Conservation (phyloP, 2,888 invertebrate genomes). For the Hylaea fasciaria region DNA sequence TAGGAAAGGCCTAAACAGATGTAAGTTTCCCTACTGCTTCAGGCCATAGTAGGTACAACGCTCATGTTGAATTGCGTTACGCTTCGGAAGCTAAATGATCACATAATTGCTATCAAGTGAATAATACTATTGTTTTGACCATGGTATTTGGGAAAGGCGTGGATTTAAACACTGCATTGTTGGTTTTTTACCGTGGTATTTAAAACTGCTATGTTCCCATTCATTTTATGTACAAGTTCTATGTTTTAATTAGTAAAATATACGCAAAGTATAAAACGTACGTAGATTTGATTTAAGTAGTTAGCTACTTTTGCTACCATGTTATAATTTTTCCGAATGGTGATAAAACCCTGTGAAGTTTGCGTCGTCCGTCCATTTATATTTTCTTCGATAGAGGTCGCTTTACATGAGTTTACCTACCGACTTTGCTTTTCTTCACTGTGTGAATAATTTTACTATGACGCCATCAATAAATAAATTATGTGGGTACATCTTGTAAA, state of each 20-base stretch:
- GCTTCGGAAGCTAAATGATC: conserved; percentile 36
- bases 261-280: not conserved
- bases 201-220: not conserved
- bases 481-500: too few species aligned
- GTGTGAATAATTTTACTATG: too few species aligned
- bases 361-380: too few species aligned
- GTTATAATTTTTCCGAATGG: too few species aligned
- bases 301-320: too few species aligned
- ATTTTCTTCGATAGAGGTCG: too few species aligned
- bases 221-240: not conserved
- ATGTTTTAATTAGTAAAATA: not conserved
- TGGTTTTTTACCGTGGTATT: not conserved
- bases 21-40: conserved; percentile 12
- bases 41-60: not conserved
- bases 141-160: conserved; percentile 19
- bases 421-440: too few species aligned
- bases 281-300: too few species aligned
- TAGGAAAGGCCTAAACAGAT: too few species aligned
- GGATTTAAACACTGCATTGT: conserved; percentile 2
- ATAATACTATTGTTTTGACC: conserved; percentile 24
- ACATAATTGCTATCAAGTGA: conserved; percentile 29
- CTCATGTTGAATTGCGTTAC: conserved; percentile 35
- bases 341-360: too few species aligned
- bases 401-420: too few species aligned
- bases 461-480: too few species aligned